These are phyloP conservation scores for Alca torda DNA, from an alignment of 2,797 vertebrate genomes.

Conservation along the genomic window DNA sequence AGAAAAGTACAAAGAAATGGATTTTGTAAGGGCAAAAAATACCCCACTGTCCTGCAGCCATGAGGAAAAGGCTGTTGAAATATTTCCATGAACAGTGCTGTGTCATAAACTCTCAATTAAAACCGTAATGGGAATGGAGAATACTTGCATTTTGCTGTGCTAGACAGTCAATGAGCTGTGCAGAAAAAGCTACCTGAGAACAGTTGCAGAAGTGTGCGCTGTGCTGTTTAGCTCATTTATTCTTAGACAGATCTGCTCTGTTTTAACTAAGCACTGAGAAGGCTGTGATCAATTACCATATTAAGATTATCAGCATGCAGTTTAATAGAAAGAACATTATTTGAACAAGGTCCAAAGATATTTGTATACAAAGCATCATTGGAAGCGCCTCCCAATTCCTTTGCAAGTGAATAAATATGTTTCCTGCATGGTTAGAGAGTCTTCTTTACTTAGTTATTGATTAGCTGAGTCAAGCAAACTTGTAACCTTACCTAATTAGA, in stretches of 20 bases:
- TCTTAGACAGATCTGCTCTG: neutral
- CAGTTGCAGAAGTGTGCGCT: neutral
- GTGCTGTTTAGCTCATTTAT: neutral
- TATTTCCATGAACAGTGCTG: neutral
- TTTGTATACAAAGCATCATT: neutral
- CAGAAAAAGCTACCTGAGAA: neutral
- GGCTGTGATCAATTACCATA: neutral
- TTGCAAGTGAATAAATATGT: constrained; percentile 23
- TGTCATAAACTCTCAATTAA: constrained; percentile 42
- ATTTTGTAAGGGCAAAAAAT: neutral
- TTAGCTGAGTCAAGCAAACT: constrained; percentile 53
- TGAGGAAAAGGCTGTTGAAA: neutral
- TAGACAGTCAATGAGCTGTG: constrained; percentile 36
- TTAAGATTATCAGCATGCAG: neutral
- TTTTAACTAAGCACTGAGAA: neutral
- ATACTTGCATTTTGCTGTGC: constrained; percentile 1
- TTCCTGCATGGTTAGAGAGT: constrained; percentile 33
- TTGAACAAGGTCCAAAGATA: neutral
- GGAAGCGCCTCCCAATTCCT: neutral
- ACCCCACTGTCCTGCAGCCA: neutral
- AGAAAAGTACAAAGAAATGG: neutral
- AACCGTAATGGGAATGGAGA: neutral
- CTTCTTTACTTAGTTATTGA: constrained; percentile 56
- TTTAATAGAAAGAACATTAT: neutral
- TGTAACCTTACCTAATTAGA: constrained; percentile 30